These are phyloP conservation scores for Cheiracanthium punctorium DNA, from an alignment of 2,888 invertebrate genomes.

Conservation along the genomic window DNA sequence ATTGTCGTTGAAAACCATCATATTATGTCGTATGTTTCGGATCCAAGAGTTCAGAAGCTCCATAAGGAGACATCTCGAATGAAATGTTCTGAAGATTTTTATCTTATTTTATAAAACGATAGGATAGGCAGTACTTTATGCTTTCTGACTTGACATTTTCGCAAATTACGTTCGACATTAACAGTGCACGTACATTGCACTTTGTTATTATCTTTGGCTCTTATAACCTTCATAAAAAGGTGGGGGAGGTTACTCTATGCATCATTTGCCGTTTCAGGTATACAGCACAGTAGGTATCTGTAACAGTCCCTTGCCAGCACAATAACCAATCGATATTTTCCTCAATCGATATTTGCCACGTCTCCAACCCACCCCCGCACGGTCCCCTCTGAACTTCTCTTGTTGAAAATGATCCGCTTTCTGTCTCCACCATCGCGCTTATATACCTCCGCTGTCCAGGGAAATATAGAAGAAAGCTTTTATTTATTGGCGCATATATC, in stretches of 20 bases:
- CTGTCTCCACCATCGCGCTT: background rate
- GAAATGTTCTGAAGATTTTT: too few relatives aligned
- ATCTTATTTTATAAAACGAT: too few relatives aligned
- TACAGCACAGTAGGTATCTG: slow-evolving; percentile 39
- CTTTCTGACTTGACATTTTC: too few relatives aligned
- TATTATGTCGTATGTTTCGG: too few relatives aligned
- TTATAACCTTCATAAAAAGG: too few relatives aligned
- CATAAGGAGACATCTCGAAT: too few relatives aligned
- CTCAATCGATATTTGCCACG: slow-evolving; percentile 32
- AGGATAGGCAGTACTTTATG: too few relatives aligned
- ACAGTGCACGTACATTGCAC: too few relatives aligned
- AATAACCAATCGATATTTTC: slow-evolving; percentile 29
- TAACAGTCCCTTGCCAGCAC: slow-evolving; percentile 12
- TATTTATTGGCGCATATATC: slow-evolving; percentile 34
- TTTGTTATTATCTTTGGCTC: too few relatives aligned
- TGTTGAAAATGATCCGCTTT: slow-evolving; percentile 55
- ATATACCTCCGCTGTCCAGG: slow-evolving; percentile 19
- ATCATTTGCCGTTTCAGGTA: slow-evolving; percentile 24
- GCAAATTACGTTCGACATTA: too few relatives aligned
- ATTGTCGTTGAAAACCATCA: too few relatives aligned
- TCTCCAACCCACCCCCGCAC: background rate
- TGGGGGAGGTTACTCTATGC: background rate
- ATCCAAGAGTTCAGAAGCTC: too few relatives aligned
- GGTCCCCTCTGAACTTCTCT: background rate
- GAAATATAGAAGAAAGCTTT: slow-evolving; percentile 23